Conservation (phyloP, 2,888 invertebrate species). For the Auanema freiburgensis region DNA sequence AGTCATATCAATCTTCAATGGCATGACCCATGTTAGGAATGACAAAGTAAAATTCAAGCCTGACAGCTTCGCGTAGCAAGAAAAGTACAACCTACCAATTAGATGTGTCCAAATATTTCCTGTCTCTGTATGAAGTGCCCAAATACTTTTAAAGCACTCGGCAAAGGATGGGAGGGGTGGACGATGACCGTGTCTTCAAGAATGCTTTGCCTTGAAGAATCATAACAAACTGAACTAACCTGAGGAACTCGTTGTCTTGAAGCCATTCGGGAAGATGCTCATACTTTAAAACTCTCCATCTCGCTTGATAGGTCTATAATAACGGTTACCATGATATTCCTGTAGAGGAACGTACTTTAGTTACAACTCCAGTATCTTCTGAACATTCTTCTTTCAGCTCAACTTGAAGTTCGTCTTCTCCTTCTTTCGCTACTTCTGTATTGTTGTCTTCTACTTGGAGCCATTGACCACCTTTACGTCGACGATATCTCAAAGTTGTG, state of each 20-base stretch:
- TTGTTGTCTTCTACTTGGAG: conserved; percentile 33
- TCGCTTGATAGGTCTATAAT: conserved; percentile 41
- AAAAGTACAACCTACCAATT: conserved; percentile 68
- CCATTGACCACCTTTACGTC: conserved; percentile 53
- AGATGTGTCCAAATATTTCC: conserved; percentile 99
- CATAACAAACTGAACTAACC: conserved; percentile 19
- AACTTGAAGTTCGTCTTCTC: conserved; percentile 47
- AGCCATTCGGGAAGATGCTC: conserved; percentile 85
- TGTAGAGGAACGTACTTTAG: conserved; percentile 26
- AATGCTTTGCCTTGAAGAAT: background rate
- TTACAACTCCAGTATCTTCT: conserved; percentile 49
- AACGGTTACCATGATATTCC: background rate
- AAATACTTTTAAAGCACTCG: conserved; percentile 97
- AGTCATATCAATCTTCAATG: background rate
- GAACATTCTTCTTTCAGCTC: conserved; percentile 52
- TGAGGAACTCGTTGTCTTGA: conserved; percentile 69
- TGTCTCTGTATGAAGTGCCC: conserved; percentile 96
- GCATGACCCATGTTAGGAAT: background rate
- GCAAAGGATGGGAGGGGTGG: conserved; percentile 93
- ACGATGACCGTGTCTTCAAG: conserved; percentile 76
- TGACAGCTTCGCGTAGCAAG: background rate
- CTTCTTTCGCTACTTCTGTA: conserved; percentile 33
- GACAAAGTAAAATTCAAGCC: background rate
- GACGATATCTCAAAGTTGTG: conserved; percentile 39
- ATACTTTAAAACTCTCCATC: conserved; percentile 73